phyloP scores from a whole-genome alignment of 2,797 vertebrate genomes.

The Nasua narica region DNA sequence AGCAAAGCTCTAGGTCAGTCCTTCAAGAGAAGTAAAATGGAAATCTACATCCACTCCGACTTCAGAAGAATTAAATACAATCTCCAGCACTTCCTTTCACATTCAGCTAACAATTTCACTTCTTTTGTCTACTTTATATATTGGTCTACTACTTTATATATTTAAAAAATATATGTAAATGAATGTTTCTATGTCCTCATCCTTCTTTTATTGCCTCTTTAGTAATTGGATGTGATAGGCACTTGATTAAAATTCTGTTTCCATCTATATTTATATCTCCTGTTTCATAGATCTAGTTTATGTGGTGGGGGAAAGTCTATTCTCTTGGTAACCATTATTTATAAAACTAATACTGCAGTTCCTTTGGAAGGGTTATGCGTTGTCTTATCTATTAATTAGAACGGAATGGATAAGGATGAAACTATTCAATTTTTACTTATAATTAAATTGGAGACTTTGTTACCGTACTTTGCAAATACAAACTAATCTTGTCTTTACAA shows the following conservation, averaged over 20 bases:
- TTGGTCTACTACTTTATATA: no score
- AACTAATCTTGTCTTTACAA: background rate
- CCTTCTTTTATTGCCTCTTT: background rate
- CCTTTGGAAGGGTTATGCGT: background rate
- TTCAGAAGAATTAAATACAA: background rate
- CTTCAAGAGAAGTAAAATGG: background rate
- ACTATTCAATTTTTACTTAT: background rate
- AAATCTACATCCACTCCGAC: background rate
- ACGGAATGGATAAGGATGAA: background rate
- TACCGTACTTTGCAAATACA: background rate
- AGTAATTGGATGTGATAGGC: background rate
- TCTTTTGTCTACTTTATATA: background rate
- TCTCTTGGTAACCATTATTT: background rate
- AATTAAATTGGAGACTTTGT: background rate
- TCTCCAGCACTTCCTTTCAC: background rate
- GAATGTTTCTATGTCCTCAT: background rate
- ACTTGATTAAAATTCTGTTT: background rate
- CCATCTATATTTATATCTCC: background rate
- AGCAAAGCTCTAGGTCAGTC: background rate
- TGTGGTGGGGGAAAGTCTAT: background rate
- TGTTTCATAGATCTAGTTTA: background rate
- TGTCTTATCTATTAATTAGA: background rate
- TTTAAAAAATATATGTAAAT: constrained; percentile 8
- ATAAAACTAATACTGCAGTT: background rate
- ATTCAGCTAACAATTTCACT: background rate